These are phyloP conservation scores for Glaucomys volans DNA, from an alignment of 2,113 vertebrate genomes.

Conservation along the genomic window DNA sequence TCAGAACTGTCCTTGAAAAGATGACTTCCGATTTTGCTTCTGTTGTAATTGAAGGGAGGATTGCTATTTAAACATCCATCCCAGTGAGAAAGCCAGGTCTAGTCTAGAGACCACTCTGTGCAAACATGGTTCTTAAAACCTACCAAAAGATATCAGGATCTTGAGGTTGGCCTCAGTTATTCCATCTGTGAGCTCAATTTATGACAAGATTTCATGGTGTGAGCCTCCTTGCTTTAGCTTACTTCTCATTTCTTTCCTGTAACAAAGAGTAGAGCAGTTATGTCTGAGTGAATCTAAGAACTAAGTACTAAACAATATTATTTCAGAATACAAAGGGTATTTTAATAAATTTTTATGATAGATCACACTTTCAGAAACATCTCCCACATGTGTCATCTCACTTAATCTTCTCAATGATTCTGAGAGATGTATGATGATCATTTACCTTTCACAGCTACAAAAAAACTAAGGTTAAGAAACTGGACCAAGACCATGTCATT, in stretches of 20 bases:
- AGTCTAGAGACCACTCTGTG: not conserved
- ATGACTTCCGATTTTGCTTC: not conserved
- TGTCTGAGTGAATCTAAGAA: conserved; percentile 2
- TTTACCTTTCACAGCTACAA: not conserved
- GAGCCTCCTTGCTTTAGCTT: not conserved
- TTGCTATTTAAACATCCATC: not conserved
- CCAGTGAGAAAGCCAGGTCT: not conserved
- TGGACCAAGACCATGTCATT: not conserved
- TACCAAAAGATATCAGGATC: not conserved
- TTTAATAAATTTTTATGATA: not conserved
- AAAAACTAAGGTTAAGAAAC: not conserved
- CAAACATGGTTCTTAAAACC: not conserved
- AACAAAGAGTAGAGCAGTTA: not conserved
- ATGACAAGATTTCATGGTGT: not conserved
- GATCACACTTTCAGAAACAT: not conserved
- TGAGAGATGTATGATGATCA: not conserved
- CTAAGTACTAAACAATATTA: not conserved
- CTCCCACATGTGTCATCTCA: not conserved
- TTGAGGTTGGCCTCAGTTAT: not conserved
- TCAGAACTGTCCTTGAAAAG: not conserved
- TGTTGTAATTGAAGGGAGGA: not conserved
- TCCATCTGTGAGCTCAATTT: not conserved
- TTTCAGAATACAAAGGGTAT: not conserved
- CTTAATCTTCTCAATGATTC: conserved; percentile 1
- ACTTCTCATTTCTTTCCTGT: not conserved